Conservation (phyloP, 2,797 vertebrate species). For the Falco peregrinus region DNA sequence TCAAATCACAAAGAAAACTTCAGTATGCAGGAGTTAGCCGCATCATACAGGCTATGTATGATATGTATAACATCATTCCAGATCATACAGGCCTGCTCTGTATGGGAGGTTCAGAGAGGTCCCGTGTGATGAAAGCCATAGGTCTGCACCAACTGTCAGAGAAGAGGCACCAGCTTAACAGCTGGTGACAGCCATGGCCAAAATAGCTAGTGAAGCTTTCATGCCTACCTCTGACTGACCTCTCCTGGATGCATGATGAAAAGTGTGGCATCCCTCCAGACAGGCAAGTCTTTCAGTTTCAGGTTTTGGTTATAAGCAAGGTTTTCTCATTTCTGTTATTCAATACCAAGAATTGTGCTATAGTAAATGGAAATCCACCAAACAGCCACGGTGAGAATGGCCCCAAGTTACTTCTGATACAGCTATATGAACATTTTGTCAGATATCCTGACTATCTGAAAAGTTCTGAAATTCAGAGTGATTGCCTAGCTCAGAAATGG, state of each 20-base stretch:
- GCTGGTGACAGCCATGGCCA: not conserved
- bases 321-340: not conserved
- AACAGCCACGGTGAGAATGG: accelerated
- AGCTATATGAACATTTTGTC: not conserved
- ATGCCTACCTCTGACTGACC: not conserved
- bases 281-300: not conserved
- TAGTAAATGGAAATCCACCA: not conserved
- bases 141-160: not conserved
- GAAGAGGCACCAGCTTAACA: not conserved
- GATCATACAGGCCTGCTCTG: not conserved
- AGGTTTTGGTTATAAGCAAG: not conserved
- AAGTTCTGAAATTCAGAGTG: not conserved
- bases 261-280: not conserved
- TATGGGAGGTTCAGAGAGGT: not conserved
- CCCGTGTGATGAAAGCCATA: not conserved
- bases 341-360: not conserved
- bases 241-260: not conserved
- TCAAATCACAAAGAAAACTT: not conserved
- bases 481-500: not conserved
- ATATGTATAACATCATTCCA: too few species aligned
- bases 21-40: not conserved
- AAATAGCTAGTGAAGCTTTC: not conserved
- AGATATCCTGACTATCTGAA: not conserved
- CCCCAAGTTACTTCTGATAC: not conserved
- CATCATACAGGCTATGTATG: too few species aligned